Conservation (phyloP, 2,888 invertebrate species). For the Noctua janthe region DNA sequence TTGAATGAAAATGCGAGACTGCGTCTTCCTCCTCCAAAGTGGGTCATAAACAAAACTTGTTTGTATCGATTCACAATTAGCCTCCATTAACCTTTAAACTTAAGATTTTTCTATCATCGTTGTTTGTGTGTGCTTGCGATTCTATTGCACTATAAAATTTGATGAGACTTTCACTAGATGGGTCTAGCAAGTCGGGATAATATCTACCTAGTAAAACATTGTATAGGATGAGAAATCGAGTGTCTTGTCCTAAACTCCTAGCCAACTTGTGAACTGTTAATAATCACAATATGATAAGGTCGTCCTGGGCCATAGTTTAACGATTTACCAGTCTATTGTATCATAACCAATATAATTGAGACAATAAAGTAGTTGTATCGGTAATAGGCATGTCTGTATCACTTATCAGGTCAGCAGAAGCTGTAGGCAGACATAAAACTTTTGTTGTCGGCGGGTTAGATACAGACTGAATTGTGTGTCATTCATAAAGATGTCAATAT, state of each 20-base stretch:
- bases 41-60: slow-evolving; percentile 58
- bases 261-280: neutral
- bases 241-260: neutral
- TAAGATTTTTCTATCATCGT: slow-evolving; percentile 36
- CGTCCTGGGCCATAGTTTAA: neutral
- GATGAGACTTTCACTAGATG: slow-evolving; percentile 58
- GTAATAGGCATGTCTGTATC: neutral
- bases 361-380: neutral
- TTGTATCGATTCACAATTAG: slow-evolving; percentile 61
- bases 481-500: slow-evolving; percentile 85
- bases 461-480: slow-evolving; percentile 66
- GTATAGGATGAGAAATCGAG: neutral
- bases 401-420: slow-evolving; percentile 41
- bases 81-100: slow-evolving; percentile 64
- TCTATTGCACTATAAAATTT: slow-evolving; percentile 51
- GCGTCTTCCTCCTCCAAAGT: slow-evolving; percentile 37
- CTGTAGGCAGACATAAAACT: slow-evolving; percentile 25
- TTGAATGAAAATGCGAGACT: slow-evolving; percentile 37
- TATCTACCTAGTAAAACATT: neutral
- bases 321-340: neutral
- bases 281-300: neutral
- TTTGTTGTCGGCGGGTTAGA: slow-evolving; percentile 37
- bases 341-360: slow-evolving; percentile 5
- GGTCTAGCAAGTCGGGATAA: neutral
- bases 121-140: slow-evolving; percentile 44